Conservation (phyloP, 2,888 invertebrate genomes). For the Arenicola marina region DNA sequence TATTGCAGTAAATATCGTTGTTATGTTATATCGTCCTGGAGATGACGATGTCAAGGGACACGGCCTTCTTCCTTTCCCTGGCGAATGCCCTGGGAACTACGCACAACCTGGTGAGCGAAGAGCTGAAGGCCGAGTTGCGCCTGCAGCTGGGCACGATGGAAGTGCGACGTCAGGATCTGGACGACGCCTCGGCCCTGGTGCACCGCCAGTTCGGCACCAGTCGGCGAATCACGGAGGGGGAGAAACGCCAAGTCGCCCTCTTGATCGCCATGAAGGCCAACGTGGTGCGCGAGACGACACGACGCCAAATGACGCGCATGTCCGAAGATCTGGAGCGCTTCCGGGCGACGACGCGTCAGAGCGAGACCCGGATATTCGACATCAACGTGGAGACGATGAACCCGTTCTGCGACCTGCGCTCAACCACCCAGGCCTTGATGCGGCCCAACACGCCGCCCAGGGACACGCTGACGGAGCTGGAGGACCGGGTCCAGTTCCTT, state of each 20-base stretch:
- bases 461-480: not conserved
- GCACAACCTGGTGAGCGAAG: not conserved
- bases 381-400: not conserved
- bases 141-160: not conserved
- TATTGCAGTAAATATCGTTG: no score
- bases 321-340: slow-evolving; percentile 3
- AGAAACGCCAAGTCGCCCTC: slow-evolving; percentile 8
- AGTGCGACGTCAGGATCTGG: not conserved
- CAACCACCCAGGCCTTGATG: not conserved
- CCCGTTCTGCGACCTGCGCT: not conserved
- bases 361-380: not conserved
- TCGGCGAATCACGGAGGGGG: slow-evolving; percentile 15
- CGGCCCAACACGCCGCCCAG: not conserved
- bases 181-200: slow-evolving; percentile 14
- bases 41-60: no score
- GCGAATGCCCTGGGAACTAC: no score
- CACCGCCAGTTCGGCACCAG: slow-evolving; percentile 17
- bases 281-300: slow-evolving; percentile 7
- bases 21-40: no score
- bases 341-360: not conserved
- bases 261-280: slow-evolving; percentile 16
- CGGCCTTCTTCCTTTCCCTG: no score
- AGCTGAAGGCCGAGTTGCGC: not conserved
- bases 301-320: not conserved
- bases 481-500: not conserved